Evolutionary conservation across 2,888 invertebrate genomes (phyloP), one percentile per base, ranked within the genome.

Genomic region (Oligia latruncula): DNA sequence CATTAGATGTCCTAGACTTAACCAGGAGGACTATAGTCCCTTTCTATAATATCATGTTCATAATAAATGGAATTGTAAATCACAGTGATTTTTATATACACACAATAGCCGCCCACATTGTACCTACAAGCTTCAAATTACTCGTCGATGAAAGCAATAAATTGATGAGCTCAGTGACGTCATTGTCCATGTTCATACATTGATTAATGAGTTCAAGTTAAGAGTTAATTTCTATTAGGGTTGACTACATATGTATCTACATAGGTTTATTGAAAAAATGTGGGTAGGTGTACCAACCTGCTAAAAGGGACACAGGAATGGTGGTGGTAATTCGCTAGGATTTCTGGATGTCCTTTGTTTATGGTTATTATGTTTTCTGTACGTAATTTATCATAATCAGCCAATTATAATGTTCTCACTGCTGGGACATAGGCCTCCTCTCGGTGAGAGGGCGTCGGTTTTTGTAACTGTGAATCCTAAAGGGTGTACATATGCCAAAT

Each of bases 91-190:
- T 75, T 72, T 60, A 81, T 83, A 77, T 84, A 67, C 81, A 81
- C 77, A 83, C 55, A 70, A 43, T 64, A 13, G n/a, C 74, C 74
- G 67, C 74, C 80, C 80, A 74, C 83, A 68, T 75, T 84, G 85
- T 82, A 86, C 82, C 84, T 82, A 86, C 82, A 73, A 80, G 90
- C 85, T 80, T 92, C 89, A 81, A 90, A 91, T 92, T 91, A 90
- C 91, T 89, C 88, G 91, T 91, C 89, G 87, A 90, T 91, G 91
- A 92, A 89, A 84, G 83, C 89, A 89, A 92, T 91, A 72, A 84
- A 82, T 82, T 92, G 91, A 94, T 91, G 91, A 91, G 89, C 88
- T 85, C 78, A 82, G 87, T 91, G 91, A 91, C 90, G 90, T 92
- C 91, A 93, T 77, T 86, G 82, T 88, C 90, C 90, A 92, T 82